Evolutionary conservation across 2,113 vertebrate species (phyloP).

Genomic region (Barnardius zonarius): DNA sequence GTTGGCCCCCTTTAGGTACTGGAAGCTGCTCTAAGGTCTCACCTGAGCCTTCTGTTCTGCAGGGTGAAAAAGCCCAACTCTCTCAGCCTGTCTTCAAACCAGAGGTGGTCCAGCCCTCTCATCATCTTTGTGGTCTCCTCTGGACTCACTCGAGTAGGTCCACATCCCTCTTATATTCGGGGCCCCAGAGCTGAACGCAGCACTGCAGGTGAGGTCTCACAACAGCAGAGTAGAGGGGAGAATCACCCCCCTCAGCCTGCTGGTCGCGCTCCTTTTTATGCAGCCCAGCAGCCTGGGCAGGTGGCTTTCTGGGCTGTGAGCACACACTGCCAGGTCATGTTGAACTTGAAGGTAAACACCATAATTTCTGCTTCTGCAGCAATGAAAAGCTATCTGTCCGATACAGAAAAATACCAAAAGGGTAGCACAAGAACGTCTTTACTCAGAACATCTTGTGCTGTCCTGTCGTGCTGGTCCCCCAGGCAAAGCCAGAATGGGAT

Average conservation of each 20-base stretch:
- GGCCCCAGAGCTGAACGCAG: not conserved
- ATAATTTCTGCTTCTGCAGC: not conserved
- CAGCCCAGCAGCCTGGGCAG: not conserved
- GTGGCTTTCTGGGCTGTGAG: not conserved
- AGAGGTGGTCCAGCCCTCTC: not conserved
- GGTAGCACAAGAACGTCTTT: not conserved
- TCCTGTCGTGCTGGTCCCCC: not conserved
- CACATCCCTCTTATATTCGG: not conserved
- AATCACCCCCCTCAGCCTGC: not conserved
- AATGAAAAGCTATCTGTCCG: not conserved
- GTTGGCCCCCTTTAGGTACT: not conserved
- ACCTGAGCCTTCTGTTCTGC: not conserved
- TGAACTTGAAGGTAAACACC: not conserved
- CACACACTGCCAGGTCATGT: not conserved
- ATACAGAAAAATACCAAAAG: not conserved
- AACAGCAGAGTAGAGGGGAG: not conserved
- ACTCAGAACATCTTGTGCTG: not conserved
- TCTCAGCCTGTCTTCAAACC: not conserved
- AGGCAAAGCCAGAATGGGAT: not conserved
- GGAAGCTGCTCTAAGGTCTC: not conserved
- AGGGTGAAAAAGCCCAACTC: not conserved
- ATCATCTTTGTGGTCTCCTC: not conserved
- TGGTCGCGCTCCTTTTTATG: not conserved
- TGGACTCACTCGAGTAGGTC: not conserved
- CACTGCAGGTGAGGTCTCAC: not conserved